Conservation (phyloP, 2,888 invertebrate species). For the Amphipoea oculea region DNA sequence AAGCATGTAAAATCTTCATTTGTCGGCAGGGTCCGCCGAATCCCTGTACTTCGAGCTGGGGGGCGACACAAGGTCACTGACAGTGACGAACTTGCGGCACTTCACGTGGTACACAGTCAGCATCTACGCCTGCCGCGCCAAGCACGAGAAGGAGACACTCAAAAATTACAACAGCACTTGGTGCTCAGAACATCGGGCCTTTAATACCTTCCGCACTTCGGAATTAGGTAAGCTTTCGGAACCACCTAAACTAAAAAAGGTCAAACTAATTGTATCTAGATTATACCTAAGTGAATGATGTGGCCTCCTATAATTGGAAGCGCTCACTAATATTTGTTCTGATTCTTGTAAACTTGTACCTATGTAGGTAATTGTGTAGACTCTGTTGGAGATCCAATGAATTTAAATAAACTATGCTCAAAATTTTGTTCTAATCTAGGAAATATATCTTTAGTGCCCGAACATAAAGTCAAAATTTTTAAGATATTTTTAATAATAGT, state of each 20-base stretch:
- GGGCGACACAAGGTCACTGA: conserved; percentile 83
- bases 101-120: conserved; percentile 94
- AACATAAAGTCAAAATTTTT: background rate
- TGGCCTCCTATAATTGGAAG: no score
- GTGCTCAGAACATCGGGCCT: conserved; percentile 87
- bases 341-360: conserved; percentile 1
- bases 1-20: conserved; percentile 17
- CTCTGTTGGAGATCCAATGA: background rate
- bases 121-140: conserved; percentile 94
- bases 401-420: background rate
- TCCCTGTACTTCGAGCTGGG: conserved; percentile 86
- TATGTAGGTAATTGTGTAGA: background rate
- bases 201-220: conserved; percentile 82
- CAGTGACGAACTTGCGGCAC: conserved; percentile 91
- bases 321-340: no score
- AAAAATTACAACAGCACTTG: conserved; percentile 79
- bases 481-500: conserved; percentile 1
- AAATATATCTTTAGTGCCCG: background rate
- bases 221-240: conserved; percentile 73
- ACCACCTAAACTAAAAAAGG: background rate
- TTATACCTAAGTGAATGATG: no score
- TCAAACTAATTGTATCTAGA: background rate
- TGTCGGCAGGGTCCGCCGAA: conserved; percentile 78
- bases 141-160: conserved; percentile 88
- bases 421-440: background rate